Evolutionary conservation across 2,888 invertebrate genomes (phyloP).

Genomic region (Caenorhabditis sp.): DNA sequence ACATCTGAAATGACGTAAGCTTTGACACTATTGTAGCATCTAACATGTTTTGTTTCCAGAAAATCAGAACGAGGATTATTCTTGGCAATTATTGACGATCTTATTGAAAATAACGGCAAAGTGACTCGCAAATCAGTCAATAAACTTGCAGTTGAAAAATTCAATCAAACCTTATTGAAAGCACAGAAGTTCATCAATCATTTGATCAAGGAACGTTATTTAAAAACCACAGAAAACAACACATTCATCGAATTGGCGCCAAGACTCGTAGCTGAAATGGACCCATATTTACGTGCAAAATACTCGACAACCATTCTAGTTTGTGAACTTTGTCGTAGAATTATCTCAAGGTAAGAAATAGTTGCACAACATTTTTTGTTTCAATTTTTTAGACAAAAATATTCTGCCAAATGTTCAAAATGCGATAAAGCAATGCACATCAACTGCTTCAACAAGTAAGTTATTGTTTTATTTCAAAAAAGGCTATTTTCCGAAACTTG

Average conservation of each 20-base stretch:
- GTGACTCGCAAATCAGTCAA: not conserved
- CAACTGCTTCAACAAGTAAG: conserved; percentile 37
- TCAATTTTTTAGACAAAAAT: conserved; percentile 10
- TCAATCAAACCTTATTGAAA: not conserved
- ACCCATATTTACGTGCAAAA: conserved; percentile 23
- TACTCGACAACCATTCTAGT: conserved; percentile 1
- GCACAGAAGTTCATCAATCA: conserved; percentile 13
- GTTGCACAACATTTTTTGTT: too few relatives aligned
- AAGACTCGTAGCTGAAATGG: conserved; percentile 26
- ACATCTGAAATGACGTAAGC: conserved; percentile 17
- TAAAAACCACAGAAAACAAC: not conserved
- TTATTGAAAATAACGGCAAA: conserved; percentile 17
- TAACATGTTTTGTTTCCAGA: conserved; percentile 9
- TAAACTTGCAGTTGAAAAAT: not conserved
- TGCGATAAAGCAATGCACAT: conserved; percentile 20
- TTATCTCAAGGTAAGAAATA: conserved; percentile 11
- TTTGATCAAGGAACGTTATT: conserved; percentile 16
- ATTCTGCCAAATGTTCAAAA: conserved; percentile 19
- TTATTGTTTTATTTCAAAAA: not conserved
- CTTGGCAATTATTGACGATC: conserved; percentile 16
- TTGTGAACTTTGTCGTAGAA: conserved; percentile 19
- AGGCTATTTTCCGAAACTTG: not conserved
- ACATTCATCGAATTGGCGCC: conserved; percentile 16
- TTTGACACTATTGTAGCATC: not conserved
- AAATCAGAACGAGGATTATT: conserved; percentile 19